Percentiles rank a stretch among this genome's conserved stretches.
These are phyloP conservation scores for Chrysomela aeneicollis DNA, from an alignment of 2,888 invertebrate genomes.

Conservation along the genomic window DNA sequence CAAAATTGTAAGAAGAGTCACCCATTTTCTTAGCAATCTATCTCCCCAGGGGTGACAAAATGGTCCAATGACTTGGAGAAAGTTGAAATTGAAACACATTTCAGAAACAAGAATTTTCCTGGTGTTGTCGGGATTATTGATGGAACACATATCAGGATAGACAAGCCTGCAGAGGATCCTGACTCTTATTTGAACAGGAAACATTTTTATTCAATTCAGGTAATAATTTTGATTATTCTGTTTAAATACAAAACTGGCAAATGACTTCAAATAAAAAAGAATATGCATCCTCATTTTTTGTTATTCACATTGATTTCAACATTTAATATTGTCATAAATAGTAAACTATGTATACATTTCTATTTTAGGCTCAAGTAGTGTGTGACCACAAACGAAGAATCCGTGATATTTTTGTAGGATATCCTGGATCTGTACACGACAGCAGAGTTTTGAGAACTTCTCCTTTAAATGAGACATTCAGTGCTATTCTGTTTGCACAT, in stretches of 20 bases:
- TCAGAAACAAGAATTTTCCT: slow-evolving; percentile 33
- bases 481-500: too few relatives aligned
- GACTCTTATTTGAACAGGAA: slow-evolving; percentile 35
- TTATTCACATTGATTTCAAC: too few relatives aligned
- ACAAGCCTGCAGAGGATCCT: slow-evolving; percentile 36
- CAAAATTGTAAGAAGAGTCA: slow-evolving; percentile 37
- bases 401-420: slow-evolving; percentile 41
- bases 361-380: too few relatives aligned
- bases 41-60: slow-evolving; percentile 28
- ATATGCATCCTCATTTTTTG: slow-evolving; percentile 14
- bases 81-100: slow-evolving; percentile 31
- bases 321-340: too few relatives aligned
- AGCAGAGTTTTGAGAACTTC: too few relatives aligned
- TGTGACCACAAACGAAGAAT: slow-evolving; percentile 38
- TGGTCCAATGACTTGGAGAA: slow-evolving; percentile 33
- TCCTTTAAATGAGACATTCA: too few relatives aligned
- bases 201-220: slow-evolving; percentile 30
- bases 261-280: slow-evolving; percentile 1
- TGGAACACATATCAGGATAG: slow-evolving; percentile 34
- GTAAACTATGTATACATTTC: too few relatives aligned
- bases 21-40: slow-evolving; percentile 36
- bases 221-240: slow-evolving; percentile 20
- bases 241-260: slow-evolving; percentile 8
- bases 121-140: slow-evolving; percentile 33
- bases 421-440: too few relatives aligned